A percentile compares a stretch with the other conserved stretches of the same genome.
These are phyloP conservation scores for Cheirogaleus major DNA, from an alignment of 2,797 vertebrate genomes.

Conservation along the genomic window DNA sequence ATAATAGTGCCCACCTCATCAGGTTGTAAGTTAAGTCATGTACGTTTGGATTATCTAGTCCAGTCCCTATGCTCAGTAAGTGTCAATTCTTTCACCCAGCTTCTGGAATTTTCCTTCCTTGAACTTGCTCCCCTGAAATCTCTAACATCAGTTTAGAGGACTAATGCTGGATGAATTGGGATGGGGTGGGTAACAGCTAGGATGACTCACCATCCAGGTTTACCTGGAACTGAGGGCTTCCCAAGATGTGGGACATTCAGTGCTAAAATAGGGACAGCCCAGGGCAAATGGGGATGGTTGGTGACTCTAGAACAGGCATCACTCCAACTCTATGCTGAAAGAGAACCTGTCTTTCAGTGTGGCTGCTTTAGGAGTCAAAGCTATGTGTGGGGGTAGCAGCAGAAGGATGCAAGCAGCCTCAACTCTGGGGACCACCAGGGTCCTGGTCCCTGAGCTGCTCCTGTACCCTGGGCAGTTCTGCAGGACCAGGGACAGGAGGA, in stretches of 20 bases:
- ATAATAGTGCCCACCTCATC: neutral
- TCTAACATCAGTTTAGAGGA: neutral
- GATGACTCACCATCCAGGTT: neutral
- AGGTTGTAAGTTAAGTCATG: neutral
- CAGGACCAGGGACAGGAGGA: neutral
- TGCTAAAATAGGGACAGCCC: neutral
- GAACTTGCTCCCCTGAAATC: neutral
- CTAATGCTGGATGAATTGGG: neutral
- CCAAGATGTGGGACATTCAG: neutral
- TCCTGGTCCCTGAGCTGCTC: neutral
- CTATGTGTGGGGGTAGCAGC: neutral
- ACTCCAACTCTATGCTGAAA: neutral
- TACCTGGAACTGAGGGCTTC: neutral
- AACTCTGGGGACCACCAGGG: neutral
- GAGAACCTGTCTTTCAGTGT: neutral
- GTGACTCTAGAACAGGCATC: neutral
- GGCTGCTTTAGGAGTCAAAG: neutral
- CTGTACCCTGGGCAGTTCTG: neutral
- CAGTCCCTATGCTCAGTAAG: neutral
- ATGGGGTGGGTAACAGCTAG: neutral
- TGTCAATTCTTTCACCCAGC: neutral
- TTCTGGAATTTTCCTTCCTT: constrained; percentile 5
- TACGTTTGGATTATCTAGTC: neutral
- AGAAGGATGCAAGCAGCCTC: neutral
- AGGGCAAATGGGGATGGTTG: too few species aligned